Conservation (phyloP, 2,113 vertebrate genomes). For the Notechis scutatus region DNA sequence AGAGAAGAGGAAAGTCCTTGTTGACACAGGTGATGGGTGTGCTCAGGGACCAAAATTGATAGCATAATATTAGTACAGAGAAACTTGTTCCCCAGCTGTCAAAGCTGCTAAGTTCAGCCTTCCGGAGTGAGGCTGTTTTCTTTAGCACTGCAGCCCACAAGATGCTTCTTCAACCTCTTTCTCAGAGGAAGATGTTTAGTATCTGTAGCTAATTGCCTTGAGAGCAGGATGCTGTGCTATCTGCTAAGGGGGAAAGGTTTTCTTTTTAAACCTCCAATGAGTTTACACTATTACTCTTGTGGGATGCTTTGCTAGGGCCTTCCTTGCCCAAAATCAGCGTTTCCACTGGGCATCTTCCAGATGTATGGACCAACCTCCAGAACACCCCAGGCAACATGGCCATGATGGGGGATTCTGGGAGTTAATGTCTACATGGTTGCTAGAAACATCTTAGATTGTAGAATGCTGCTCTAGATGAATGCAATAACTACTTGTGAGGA, state of each 20-base stretch:
- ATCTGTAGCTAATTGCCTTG: not conserved
- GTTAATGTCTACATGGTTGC: not conserved
- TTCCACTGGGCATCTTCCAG: not conserved
- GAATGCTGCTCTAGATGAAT: not conserved
- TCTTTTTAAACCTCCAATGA: not conserved
- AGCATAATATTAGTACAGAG: conserved; percentile 35
- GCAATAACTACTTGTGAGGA: not conserved
- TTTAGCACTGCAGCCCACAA: conserved; percentile 2
- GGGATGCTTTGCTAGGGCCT: not conserved
- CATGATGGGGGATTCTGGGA: not conserved
- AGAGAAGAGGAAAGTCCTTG: conserved; percentile 61
- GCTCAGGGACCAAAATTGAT: conserved; percentile 61
- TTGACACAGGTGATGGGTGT: conserved; percentile 59
- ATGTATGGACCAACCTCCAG: not conserved
- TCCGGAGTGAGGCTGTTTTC: conserved; percentile 1
- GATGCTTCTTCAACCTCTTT: not conserved
- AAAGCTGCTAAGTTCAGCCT: conserved; percentile 22
- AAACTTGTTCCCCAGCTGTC: conserved; percentile 36
- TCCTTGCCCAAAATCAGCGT: not conserved
- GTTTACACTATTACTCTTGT: not conserved
- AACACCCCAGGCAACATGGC: not conserved
- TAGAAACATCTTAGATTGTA: not conserved
- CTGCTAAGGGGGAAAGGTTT: not conserved
- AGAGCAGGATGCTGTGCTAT: not conserved
- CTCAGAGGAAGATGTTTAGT: conserved; percentile 4